Percentiles rank a stretch among this genome's conserved stretches.
These are phyloP conservation scores for Philopedon plagiatum DNA, from an alignment of 2,888 invertebrate species.

Conservation along the genomic window DNA sequence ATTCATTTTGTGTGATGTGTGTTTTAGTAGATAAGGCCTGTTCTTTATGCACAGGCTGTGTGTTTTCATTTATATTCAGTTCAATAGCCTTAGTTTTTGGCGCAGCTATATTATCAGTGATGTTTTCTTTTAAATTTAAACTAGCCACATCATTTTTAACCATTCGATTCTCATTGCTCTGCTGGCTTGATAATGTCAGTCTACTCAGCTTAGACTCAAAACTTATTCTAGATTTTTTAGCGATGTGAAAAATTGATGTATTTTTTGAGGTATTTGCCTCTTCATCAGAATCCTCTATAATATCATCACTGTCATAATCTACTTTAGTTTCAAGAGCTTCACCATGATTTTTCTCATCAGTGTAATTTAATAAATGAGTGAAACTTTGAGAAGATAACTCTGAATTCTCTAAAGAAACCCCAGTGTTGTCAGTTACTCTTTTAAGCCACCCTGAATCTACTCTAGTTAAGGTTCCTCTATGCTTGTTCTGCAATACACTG, in stretches of 20 bases:
- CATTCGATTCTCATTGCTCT: neutral
- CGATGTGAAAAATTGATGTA: conserved; percentile 54
- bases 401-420: conserved; percentile 48
- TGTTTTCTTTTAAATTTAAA: conserved; percentile 36
- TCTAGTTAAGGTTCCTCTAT: conserved; percentile 61
- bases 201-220: conserved; percentile 7
- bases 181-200: neutral
- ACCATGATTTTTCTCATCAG: neutral
- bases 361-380: neutral
- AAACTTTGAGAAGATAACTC: conserved; percentile 23
- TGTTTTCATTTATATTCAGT: neutral
- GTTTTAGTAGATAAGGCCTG: neutral
- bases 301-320: conserved; percentile 77
- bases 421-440: conserved; percentile 65
- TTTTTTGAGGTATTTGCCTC: conserved; percentile 58
- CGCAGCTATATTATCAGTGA: conserved; percentile 29
- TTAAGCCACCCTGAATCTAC: conserved; percentile 75
- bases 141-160: conserved; percentile 10
- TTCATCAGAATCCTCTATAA: conserved; percentile 70
- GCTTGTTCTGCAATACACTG: conserved; percentile 35
- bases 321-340: conserved; percentile 50
- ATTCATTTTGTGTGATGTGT: conserved; percentile 16
- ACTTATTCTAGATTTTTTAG: conserved; percentile 57
- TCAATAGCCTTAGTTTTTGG: neutral
- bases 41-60: neutral